A percentile compares a stretch with the other conserved stretches of the same genome.
These are phyloP conservation scores for Merodon equestris DNA, from an alignment of 2,888 invertebrate genomes.

Conservation along the genomic window DNA sequence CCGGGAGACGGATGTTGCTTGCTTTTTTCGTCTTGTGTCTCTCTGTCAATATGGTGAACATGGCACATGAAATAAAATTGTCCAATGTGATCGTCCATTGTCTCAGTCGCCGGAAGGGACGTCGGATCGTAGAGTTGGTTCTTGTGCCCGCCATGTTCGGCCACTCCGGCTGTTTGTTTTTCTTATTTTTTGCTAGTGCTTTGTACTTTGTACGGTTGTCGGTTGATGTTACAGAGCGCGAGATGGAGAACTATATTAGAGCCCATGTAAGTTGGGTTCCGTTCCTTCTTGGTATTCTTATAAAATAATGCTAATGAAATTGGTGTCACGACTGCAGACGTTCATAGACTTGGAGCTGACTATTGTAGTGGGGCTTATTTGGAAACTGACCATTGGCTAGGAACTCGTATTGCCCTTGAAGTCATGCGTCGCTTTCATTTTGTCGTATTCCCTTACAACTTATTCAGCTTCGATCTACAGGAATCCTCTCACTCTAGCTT, in stretches of 20 bases:
- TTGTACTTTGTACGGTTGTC: constrained; percentile 69
- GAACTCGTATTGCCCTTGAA: too few species aligned
- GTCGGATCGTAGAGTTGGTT: constrained; percentile 45
- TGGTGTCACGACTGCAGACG: constrained; percentile 42
- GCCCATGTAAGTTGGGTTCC: constrained; percentile 10
- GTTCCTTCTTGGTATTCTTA: constrained; percentile 19
- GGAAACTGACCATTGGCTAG: too few species aligned
- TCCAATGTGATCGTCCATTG: constrained; percentile 66
- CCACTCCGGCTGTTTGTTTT: constrained; percentile 9
- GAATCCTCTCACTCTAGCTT: too few species aligned
- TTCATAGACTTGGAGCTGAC: neutral
- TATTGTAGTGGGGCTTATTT: neutral
- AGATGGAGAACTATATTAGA: constrained; percentile 61
- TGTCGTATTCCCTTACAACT: too few species aligned
- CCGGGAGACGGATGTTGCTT: constrained; percentile 15
- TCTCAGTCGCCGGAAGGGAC: constrained; percentile 45
- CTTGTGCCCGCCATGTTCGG: constrained; percentile 18
- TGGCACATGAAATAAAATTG: constrained; percentile 68
- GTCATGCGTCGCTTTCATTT: too few species aligned
- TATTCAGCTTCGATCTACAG: too few species aligned
- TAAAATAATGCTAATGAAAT: constrained; percentile 46
- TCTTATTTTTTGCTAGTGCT: constrained; percentile 32
- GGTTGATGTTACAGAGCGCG: constrained; percentile 37
- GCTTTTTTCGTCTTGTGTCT: constrained; percentile 6
- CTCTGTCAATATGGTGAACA: constrained; percentile 58